These are phyloP conservation scores for Drosophila simulans DNA, from an alignment of 1,140 invertebrate genomes.

Conservation along the genomic window DNA sequence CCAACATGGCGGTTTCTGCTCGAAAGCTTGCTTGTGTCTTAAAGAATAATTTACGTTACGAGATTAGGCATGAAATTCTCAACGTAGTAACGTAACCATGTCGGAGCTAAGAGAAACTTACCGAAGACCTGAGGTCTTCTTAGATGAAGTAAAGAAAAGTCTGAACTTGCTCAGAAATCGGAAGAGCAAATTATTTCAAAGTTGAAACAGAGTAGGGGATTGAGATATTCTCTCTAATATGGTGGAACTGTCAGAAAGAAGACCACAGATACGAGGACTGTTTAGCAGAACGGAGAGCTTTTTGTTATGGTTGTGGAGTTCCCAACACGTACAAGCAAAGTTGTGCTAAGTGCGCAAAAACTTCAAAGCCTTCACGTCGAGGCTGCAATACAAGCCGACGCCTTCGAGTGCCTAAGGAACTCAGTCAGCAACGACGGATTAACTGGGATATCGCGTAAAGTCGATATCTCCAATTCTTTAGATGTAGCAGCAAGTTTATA, in stretches of 20 bases:
- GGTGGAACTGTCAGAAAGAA: conserved; percentile 4
- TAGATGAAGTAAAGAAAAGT: conserved; percentile 3
- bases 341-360: no score
- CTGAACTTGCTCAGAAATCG: background rate
- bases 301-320: no score
- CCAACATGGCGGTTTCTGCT: background rate
- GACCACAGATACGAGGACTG: background rate
- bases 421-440: no score
- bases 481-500: background rate
- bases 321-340: no score
- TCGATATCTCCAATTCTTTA: background rate
- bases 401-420: background rate
- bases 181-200: background rate
- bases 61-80: conserved; percentile 1
- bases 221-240: background rate
- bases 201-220: background rate
- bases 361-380: background rate
- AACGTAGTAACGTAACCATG: background rate
- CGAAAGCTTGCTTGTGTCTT: background rate
- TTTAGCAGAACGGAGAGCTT: no score
- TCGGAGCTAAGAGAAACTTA: background rate
- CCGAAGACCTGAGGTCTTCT: conserved; percentile 1
- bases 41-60: background rate
- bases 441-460: background rate
- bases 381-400: background rate